phyloP scores from a whole-genome alignment of 2,797 vertebrate genomes.

The Mus caroli region DNA sequence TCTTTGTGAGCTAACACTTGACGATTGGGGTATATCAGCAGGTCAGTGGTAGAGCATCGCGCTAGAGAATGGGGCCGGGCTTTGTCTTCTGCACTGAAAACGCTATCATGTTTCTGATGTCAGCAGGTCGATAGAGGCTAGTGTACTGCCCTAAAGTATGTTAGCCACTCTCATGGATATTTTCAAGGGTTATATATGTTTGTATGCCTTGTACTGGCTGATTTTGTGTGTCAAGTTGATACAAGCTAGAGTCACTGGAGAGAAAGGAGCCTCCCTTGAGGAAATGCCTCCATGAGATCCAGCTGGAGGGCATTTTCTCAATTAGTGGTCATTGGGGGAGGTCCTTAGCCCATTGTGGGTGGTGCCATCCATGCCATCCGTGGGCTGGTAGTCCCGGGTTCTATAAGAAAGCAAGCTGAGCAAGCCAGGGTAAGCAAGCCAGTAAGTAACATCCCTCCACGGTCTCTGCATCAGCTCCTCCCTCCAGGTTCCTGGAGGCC shows the following conservation, averaged over 20 bases:
- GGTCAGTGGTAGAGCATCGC: background rate
- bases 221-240: background rate
- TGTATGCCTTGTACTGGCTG: background rate
- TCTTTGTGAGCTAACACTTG: background rate
- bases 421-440: background rate
- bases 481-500: background rate
- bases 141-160: background rate
- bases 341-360: background rate
- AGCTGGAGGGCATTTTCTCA: background rate
- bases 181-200: background rate
- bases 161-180: background rate
- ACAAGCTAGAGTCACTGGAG: background rate
- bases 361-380: background rate
- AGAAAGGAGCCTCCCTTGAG: background rate
- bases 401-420: background rate
- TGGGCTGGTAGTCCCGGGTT: background rate
- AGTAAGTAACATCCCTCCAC: background rate
- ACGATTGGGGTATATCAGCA: too few species aligned
- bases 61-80: too few species aligned
- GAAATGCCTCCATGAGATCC: background rate
- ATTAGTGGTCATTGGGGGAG: background rate
- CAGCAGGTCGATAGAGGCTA: fast-evolving
- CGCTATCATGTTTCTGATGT: background rate
- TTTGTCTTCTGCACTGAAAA: background rate
- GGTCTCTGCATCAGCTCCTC: background rate